phyloP scores from a whole-genome alignment of 2,113 vertebrate species.

The Promerops cafer region DNA sequence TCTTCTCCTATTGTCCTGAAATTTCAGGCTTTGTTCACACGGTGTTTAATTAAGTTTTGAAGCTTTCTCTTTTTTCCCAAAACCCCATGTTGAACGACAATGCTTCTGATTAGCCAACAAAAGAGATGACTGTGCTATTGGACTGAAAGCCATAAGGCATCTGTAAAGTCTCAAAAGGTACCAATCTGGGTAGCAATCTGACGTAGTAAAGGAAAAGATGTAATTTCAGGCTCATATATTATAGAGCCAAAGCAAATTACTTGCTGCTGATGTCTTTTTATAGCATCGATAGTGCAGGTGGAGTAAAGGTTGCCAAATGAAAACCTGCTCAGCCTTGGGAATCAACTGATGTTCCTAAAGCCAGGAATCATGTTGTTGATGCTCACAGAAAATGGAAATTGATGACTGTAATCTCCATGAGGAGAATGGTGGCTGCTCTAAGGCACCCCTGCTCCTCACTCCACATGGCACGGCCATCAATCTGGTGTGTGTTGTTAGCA shows the following conservation, averaged over 20 bases:
- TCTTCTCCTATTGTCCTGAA: neutral
- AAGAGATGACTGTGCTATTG: neutral
- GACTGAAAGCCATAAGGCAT: neutral
- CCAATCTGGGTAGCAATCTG: neutral
- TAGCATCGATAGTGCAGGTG: neutral
- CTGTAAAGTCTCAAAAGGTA: neutral
- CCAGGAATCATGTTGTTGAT: neutral
- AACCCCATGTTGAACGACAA: neutral
- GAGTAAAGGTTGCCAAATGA: neutral
- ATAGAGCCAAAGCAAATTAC: neutral
- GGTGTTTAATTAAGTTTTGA: neutral
- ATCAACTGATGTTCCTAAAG: neutral
- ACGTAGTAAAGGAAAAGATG: neutral
- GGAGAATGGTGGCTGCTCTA: neutral
- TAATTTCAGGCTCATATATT: neutral
- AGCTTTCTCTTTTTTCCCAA: neutral
- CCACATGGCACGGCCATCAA: neutral
- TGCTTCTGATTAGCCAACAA: neutral
- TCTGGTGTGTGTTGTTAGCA: neutral
- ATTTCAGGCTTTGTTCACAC: neutral
- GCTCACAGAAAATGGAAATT: neutral
- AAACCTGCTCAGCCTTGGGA: neutral
- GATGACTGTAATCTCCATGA: conserved; percentile 5
- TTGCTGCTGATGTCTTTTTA: neutral
- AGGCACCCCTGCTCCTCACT: neutral